Evolutionary conservation across 2,888 invertebrate species (phyloP), one percentile per base, ranked within the genome.

Genomic region (Pyrocoelia pectoralis): DNA sequence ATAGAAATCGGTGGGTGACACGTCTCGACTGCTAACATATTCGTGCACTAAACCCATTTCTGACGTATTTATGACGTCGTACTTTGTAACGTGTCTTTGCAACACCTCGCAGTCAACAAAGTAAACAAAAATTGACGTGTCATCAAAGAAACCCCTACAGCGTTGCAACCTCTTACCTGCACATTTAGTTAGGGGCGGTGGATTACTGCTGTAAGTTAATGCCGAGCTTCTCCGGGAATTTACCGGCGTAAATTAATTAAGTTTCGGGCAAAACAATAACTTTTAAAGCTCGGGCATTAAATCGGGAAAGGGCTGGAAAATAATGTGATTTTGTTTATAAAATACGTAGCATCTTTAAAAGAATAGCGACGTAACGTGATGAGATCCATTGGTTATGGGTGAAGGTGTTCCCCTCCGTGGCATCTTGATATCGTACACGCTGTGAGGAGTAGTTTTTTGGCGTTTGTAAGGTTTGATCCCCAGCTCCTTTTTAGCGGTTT

Each of bases 1-100:
- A 46, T 46, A 5, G 40, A 48, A n/a, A n/a, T n/a, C n/a, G n/a
- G n/a, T 51, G 49, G 29, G 41, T 53, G 57, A 57, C 57, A 62
- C 53, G 62, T 57, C 56, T 28, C 19, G 33, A 46, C 53, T 57
- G 19, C 24, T 57, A 33, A 38, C 3, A 15, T n/a, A n/a, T n/a
- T n/a, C n/a, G n/a, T n/a, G n/a, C n/a, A n/a, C n/a, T n/a, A n/a
- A n/a, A n/a, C n/a, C n/a, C n/a, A n/a, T n/a, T n/a, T n/a, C n/a
- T n/a, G n/a, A n/a, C n/a, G n/a, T n/a, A n/a, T n/a, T n/a, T n/a
- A 33, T 33, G 17, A 43, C 43, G 43, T 43, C 43, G 13, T 8
- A 43, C 15, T 15, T 13, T 40, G 13, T 40, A 9, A 40, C 13
- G 40, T 15, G 43, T 15, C 43, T 15, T 24, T 43, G 43, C n/a